Evolutionary conservation across 2,797 vertebrate genomes (phyloP).

Genomic region (Aselliscus stoliczkanus): DNA sequence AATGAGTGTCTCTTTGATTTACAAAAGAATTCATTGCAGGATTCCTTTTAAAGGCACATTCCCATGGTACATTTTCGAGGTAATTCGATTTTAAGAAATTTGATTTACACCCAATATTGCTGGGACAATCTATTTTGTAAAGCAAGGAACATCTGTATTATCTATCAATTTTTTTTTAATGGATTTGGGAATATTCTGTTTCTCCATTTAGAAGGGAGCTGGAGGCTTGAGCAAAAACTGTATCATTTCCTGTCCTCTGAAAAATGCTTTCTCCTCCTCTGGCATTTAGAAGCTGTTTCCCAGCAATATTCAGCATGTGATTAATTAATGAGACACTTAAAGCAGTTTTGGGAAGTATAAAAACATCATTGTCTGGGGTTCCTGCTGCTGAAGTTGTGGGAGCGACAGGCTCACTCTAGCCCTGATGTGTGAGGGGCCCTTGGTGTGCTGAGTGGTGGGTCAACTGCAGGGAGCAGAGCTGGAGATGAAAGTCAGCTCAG

Average conservation of each 20-base stretch:
- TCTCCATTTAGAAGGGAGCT: slow-evolving; percentile 69
- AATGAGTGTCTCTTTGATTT: slow-evolving; percentile 63
- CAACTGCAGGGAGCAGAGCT: background rate
- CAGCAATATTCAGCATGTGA: slow-evolving; percentile 38
- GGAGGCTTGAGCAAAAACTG: slow-evolving; percentile 58
- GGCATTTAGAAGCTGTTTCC: slow-evolving; percentile 57
- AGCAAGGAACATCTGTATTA: slow-evolving; percentile 73
- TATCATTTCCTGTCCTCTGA: slow-evolving; percentile 74
- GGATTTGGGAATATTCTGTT: slow-evolving; percentile 73
- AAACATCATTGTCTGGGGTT: slow-evolving; percentile 40
- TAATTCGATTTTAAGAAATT: slow-evolving; percentile 73
- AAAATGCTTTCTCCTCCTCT: slow-evolving; percentile 56
- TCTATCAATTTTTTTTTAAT: slow-evolving; percentile 67
- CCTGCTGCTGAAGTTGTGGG: background rate
- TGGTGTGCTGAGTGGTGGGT: fast-evolving
- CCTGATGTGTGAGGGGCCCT: fast-evolving
- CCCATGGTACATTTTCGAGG: slow-evolving; percentile 56
- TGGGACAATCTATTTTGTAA: slow-evolving; percentile 50
- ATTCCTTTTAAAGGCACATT: slow-evolving; percentile 44
- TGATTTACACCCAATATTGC: slow-evolving; percentile 75
- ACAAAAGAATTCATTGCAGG: slow-evolving; percentile 44
- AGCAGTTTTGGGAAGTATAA: slow-evolving; percentile 52
- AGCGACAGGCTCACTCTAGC: background rate
- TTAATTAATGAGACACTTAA: slow-evolving; percentile 60
- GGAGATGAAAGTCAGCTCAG: fast-evolving